Conservation (phyloP, 2,113 vertebrate genomes). For the Phylloscopus whistleri region DNA sequence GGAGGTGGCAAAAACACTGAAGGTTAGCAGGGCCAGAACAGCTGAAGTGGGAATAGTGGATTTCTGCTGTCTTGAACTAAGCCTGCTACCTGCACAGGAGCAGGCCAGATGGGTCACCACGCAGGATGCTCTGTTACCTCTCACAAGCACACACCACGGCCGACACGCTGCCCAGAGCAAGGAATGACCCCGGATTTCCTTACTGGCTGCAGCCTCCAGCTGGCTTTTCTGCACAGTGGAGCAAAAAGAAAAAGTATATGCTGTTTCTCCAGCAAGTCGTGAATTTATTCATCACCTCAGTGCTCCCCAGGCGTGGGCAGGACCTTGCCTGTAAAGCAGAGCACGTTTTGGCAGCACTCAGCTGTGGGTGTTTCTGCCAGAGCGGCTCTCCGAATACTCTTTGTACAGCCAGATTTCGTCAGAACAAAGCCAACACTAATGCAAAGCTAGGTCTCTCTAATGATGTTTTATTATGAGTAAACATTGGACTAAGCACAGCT, state of each 20-base stretch:
- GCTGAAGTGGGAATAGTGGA: not conserved
- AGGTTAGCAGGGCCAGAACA: not conserved
- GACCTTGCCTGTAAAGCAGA: not conserved
- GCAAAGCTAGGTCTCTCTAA: not conserved
- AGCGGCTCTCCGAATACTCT: not conserved
- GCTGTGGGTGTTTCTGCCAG: not conserved
- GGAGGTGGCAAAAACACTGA: not conserved
- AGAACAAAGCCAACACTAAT: conserved; percentile 7
- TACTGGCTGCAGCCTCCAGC: not conserved
- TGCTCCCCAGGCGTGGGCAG: not conserved
- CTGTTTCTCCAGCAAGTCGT: not conserved
- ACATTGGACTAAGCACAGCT: not conserved
- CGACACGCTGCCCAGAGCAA: fast-evolving
- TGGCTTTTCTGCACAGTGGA: not conserved
- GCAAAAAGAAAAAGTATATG: not conserved
- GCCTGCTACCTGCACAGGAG: not conserved
- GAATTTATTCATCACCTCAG: not conserved
- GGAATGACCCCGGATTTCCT: not conserved
- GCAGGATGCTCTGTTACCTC: not conserved
- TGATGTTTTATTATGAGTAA: conserved; percentile 43
- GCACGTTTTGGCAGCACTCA: not conserved
- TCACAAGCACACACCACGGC: fast-evolving
- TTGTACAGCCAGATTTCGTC: not conserved
- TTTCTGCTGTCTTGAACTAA: not conserved
- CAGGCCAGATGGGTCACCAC: not conserved